Conservation (phyloP, 2,797 vertebrate species). For the Hemitrygon akajei region DNA sequence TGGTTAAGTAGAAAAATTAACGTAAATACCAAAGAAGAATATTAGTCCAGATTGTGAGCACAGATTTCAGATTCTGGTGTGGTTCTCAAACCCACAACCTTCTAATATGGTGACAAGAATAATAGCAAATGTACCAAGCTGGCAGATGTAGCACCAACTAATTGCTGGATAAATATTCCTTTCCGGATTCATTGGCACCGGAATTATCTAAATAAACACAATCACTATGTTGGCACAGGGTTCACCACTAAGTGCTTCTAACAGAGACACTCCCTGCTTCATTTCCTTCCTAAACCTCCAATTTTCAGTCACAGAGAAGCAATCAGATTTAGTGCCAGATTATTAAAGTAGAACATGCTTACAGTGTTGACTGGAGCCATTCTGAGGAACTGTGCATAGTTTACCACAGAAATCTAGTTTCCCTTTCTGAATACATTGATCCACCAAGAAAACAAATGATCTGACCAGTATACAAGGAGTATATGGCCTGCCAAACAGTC, state of each 20-base stretch:
- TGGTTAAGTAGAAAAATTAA: too few species aligned
- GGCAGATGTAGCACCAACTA: background rate
- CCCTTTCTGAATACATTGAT: background rate
- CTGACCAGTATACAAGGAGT: background rate
- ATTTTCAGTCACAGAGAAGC: background rate
- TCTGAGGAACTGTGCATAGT: background rate
- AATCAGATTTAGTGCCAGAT: background rate
- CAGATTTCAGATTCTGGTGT: background rate
- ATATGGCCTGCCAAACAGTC: background rate
- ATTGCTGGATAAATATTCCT: slow-evolving; percentile 15
- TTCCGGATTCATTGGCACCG: slow-evolving; percentile 31
- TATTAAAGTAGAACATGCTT: background rate
- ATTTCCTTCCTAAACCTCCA: slow-evolving; percentile 1
- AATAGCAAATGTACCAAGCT: slow-evolving; percentile 14
- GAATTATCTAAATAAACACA: slow-evolving; percentile 25
- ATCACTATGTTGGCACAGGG: slow-evolving; percentile 23
- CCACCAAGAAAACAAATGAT: background rate
- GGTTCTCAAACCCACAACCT: background rate
- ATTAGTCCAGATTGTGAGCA: background rate
- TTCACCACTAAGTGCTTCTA: background rate
- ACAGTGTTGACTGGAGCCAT: background rate
- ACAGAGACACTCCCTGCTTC: background rate
- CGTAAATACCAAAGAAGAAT: background rate
- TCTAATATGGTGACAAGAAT: background rate
- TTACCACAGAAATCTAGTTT: background rate